phyloP scores from a whole-genome alignment of 2,797 vertebrate genomes.

The Phoeniculus purpureus region DNA sequence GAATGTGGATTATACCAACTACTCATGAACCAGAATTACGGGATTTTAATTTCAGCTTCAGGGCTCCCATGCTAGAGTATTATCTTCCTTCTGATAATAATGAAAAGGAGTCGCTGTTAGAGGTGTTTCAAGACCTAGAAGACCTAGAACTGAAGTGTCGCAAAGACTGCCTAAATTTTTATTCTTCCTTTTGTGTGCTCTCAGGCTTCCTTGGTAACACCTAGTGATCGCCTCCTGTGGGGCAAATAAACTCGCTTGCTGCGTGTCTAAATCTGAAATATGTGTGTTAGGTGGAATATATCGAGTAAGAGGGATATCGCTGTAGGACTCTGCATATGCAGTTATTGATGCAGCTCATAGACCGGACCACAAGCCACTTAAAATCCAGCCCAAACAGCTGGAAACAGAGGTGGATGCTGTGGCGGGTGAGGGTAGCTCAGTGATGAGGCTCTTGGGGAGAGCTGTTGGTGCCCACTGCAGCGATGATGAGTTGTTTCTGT shows the following conservation, averaged over 20 bases:
- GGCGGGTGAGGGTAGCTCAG: accelerated
- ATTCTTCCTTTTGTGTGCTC: not conserved
- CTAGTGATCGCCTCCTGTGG: not conserved
- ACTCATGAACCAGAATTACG: constrained; percentile 16
- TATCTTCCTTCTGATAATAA: not conserved
- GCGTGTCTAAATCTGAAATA: not conserved
- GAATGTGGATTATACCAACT: constrained; percentile 17
- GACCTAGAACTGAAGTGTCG: not conserved
- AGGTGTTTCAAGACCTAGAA: not conserved
- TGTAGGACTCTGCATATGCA: not conserved
- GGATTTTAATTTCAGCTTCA: constrained; percentile 33
- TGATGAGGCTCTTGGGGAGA: accelerated
- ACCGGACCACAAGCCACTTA: not conserved
- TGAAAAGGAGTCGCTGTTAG: not conserved
- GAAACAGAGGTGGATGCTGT: accelerated
- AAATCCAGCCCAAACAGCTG: not conserved
- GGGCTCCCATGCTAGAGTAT: not conserved
- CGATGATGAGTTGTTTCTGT: accelerated
- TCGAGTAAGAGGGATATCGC: not conserved
- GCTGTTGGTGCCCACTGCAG: not conserved
- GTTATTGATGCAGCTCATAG: not conserved
- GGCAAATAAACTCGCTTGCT: not conserved
- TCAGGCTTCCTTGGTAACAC: not conserved
- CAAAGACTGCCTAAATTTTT: not conserved
- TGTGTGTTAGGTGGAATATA: not conserved